Evolutionary conservation across 2,888 invertebrate genomes (phyloP), one percentile per base, ranked within the genome.

Genomic region (Catocala sponsa): DNA sequence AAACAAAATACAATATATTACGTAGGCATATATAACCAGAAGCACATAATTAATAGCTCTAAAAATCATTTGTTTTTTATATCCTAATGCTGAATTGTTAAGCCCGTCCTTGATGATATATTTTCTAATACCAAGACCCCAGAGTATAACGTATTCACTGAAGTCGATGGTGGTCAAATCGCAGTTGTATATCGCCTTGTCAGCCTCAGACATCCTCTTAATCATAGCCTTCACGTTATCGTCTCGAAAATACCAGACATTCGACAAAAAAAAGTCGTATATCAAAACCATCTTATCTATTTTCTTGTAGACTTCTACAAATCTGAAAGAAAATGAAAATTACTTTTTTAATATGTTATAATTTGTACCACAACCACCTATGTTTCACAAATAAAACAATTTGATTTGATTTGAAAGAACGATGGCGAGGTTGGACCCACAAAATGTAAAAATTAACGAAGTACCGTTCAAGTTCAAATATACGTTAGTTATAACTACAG

Each of bases 101-200:
- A 55, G 12, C 5, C 15, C 32, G 50, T 38, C 49, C 33, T 38
- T 54, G 6, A 55, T 11, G 4, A 41, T 46, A 51, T 52, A 55
- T 55, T 62, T 70, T 13, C 63, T 12, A 6, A 59, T 0, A 5
- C 63, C 63, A 6, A 63, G 11, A 9, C 2, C 11, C 55, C 33
- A 55, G 0, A 47, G 11, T 42, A 0, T 5, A 0, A 33, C 1
- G 11, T 9, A 43, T 0, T 59, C 55, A 0, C 0, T 9, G 0
- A 11, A 33, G 11, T 54, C n/a, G 5, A 55, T 12, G 4, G 12
- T 51, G 2, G n/a, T 38, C n/a, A 63, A 11, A 38, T 63, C 46
- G n/a, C 54, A 63, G 42, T 63, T 59, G 12, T 33, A 63, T 15
- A 63, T 63, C 0, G 35, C 38, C 42, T n/a, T 38, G 42, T 63